These are phyloP conservation scores for Tinea trinotella DNA, from an alignment of 2,888 invertebrate genomes.

Conservation along the genomic window DNA sequence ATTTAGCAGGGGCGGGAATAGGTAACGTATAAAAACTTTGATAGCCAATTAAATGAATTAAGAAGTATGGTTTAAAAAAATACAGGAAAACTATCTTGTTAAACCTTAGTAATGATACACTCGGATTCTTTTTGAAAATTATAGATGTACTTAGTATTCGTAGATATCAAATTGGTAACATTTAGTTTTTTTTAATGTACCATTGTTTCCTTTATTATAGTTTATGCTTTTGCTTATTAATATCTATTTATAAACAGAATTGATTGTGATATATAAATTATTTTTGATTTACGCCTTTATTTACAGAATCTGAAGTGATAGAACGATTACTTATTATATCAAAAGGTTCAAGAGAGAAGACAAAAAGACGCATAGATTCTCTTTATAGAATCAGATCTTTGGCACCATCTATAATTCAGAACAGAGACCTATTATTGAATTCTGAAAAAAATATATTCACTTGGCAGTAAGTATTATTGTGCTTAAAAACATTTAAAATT, in stretches of 20 bases:
- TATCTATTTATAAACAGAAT: neutral
- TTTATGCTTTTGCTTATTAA: neutral
- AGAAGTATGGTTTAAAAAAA: too few species aligned
- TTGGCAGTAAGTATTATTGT: conserved; percentile 45
- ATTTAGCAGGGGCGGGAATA: conserved; percentile 45
- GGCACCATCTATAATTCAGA: conserved; percentile 45
- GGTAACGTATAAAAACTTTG: conserved; percentile 32
- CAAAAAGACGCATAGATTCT: conserved; percentile 45
- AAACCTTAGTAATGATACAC: too few species aligned
- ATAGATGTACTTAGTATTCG: too few species aligned
- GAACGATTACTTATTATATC: conserved; percentile 43
- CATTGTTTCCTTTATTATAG: too few species aligned
- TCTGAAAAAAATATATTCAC: conserved; percentile 31
- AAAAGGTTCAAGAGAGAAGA: conserved; percentile 50
- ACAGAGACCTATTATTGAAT: conserved; percentile 34
- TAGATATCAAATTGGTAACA: neutral
- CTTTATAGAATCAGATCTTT: conserved; percentile 42
- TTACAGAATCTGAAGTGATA: conserved; percentile 37
- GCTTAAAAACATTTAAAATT: neutral
- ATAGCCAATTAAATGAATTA: too few species aligned
- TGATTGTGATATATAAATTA: neutral
- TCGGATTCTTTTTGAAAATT: too few species aligned
- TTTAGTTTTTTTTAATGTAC: too few species aligned
- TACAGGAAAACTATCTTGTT: too few species aligned
- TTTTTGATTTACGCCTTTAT: neutral